Conservation (phyloP, 1,140 invertebrate species). For the Bombus difficillimus region DNA sequence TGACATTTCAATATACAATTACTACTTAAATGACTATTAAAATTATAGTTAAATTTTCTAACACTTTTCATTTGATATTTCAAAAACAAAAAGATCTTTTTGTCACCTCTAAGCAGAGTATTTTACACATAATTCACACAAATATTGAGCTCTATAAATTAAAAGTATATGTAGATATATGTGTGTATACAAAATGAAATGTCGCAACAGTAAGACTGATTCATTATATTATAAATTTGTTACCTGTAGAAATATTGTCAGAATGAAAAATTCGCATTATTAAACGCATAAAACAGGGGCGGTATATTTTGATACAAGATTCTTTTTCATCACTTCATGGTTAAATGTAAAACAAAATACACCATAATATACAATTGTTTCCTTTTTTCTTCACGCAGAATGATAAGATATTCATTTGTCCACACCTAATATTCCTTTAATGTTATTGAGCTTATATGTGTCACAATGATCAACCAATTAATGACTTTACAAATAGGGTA, state of each 20-base stretch:
- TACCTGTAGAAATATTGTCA: constrained; percentile 22
- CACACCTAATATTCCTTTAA: constrained; percentile 35
- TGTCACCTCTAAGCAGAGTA: constrained; percentile 45
- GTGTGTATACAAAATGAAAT: constrained; percentile 24
- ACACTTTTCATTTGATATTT: not conserved
- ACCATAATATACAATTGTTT: constrained; percentile 42
- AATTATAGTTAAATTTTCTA: not conserved
- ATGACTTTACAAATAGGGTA: constrained; percentile 44
- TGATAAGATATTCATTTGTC: constrained; percentile 6
- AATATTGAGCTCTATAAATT: not conserved
- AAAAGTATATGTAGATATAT: not conserved
- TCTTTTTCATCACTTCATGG: constrained; percentile 4
- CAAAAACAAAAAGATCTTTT: not conserved
- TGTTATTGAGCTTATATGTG: constrained; percentile 26
- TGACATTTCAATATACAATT: constrained; percentile 38
- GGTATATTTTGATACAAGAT: constrained; percentile 32
- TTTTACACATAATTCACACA: not conserved
- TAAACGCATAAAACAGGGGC: constrained; percentile 31
- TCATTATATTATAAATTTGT: constrained; percentile 17
- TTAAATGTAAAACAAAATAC: constrained; percentile 42
- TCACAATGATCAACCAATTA: constrained; percentile 29
- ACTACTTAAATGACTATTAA: not conserved
- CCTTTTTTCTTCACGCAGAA: constrained; percentile 18
- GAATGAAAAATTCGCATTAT: constrained; percentile 26
- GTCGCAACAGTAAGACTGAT: constrained; percentile 27